Conservation (phyloP, 2,797 vertebrate species). For the Hydrolagus colliei region DNA sequence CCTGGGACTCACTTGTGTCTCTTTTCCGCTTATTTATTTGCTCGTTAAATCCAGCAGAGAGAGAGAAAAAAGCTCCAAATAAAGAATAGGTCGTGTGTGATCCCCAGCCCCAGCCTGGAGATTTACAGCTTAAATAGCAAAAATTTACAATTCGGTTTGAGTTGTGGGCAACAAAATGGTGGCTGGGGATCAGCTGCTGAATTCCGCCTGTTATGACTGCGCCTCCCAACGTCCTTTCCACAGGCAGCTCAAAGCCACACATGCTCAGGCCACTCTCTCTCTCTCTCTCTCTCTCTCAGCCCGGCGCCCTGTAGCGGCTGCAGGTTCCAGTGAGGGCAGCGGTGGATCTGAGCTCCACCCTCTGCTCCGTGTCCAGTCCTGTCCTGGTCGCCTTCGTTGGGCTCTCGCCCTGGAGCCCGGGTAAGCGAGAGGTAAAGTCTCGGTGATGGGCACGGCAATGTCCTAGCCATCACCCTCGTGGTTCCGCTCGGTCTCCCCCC, state of each 20-base stretch:
- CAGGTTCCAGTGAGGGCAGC: no score
- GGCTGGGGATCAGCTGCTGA: not conserved
- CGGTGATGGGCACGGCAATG: no score
- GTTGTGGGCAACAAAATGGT: not conserved
- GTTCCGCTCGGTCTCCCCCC: no score
- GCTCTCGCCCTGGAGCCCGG: slow-evolving; percentile 42
- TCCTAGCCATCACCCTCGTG: no score
- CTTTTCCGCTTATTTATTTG: slow-evolving; percentile 27
- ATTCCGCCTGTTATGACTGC: not conserved
- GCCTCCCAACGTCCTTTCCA: not conserved
- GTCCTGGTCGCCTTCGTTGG: no score
- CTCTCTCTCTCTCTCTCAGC: no score
- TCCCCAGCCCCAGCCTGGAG: not conserved
- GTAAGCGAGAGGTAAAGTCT: not conserved
- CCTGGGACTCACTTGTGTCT: not conserved
- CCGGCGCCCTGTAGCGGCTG: no score
- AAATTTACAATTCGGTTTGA: slow-evolving; percentile 18
- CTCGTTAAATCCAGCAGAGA: not conserved
- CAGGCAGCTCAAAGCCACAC: no score
- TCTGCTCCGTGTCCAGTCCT: no score
- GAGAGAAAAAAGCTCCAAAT: not conserved
- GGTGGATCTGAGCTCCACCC: no score
- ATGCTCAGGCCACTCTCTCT: no score
- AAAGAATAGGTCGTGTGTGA: no score
- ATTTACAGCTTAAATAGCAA: slow-evolving; percentile 27